Conservation (phyloP, 2,888 invertebrate species). For the Colostygia pectinataria region DNA sequence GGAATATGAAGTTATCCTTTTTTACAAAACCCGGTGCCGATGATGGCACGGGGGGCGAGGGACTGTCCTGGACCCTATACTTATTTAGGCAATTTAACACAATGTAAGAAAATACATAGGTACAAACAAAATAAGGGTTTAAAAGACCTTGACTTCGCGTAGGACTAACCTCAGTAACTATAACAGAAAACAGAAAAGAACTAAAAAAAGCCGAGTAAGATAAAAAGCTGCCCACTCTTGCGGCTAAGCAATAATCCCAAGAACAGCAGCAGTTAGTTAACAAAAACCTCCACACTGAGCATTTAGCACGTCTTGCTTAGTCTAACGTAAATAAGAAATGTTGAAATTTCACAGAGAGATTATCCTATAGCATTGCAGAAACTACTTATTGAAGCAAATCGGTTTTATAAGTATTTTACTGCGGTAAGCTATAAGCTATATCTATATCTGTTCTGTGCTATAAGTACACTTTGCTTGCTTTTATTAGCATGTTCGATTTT, state of each 20-base stretch:
- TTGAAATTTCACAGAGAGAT: conserved; percentile 43
- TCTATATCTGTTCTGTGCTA: no score
- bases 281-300: conserved; percentile 41
- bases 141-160: no score
- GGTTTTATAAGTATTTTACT: conserved; percentile 1
- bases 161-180: no score
- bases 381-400: conserved; percentile 13
- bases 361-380: conserved; percentile 43
- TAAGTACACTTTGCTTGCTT: conserved; percentile 14
- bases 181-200: neutral
- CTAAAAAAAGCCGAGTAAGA: neutral
- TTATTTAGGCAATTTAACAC: no score
- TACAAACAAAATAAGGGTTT: no score
- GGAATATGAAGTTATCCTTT: no score
- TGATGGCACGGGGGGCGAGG: no score
- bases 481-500: neutral
- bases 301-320: conserved; percentile 46
- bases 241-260: conserved; percentile 9
- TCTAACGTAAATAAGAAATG: conserved; percentile 49
- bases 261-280: conserved; percentile 35
- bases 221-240: conserved; percentile 7
- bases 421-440: no score
- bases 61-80: no score
- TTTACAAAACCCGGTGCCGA: no score
- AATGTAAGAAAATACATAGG: no score